These are phyloP conservation scores for Gnathonemus echidnorhynchus DNA, from an alignment of 2,113 vertebrate genomes.

Conservation along the genomic window DNA sequence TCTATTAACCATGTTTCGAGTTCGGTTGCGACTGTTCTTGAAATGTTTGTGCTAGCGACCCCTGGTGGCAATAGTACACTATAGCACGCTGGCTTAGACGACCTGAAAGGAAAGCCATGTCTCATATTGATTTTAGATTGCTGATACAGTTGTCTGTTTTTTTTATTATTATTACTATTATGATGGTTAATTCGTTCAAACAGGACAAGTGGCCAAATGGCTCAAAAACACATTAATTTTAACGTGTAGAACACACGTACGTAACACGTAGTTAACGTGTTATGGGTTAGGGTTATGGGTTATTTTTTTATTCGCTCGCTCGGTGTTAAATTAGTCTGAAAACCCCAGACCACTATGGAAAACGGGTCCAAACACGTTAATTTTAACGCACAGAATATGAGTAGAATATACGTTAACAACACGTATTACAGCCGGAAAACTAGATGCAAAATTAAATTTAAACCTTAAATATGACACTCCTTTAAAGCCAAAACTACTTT, in stretches of 20 bases:
- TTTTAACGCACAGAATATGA: too few relatives aligned
- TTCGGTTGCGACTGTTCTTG: neutral
- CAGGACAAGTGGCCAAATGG: too few relatives aligned
- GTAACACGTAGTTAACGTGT: too few relatives aligned
- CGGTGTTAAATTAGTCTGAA: too few relatives aligned
- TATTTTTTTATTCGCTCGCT: too few relatives aligned
- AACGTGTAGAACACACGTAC: too few relatives aligned
- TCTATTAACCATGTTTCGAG: neutral
- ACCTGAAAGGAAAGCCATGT: neutral
- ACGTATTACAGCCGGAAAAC: neutral
- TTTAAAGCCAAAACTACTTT: neutral
- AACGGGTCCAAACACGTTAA: too few relatives aligned
- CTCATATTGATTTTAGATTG: neutral
- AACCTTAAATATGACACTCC: too few relatives aligned
- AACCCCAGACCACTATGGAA: too few relatives aligned
- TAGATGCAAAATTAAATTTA: neutral
- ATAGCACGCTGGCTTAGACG: neutral
- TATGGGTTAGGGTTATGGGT: too few relatives aligned
- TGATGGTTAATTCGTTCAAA: neutral
- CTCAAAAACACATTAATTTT: too few relatives aligned
- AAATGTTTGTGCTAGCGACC: neutral
- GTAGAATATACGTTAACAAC: too few relatives aligned
- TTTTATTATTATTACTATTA: neutral
- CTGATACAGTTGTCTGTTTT: neutral
- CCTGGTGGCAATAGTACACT: conserved; percentile 1